A percentile compares a stretch with the other conserved stretches of the same genome.
These are phyloP conservation scores for Melangyna quadrimaculata DNA, from an alignment of 2,888 invertebrate species.

Conservation along the genomic window DNA sequence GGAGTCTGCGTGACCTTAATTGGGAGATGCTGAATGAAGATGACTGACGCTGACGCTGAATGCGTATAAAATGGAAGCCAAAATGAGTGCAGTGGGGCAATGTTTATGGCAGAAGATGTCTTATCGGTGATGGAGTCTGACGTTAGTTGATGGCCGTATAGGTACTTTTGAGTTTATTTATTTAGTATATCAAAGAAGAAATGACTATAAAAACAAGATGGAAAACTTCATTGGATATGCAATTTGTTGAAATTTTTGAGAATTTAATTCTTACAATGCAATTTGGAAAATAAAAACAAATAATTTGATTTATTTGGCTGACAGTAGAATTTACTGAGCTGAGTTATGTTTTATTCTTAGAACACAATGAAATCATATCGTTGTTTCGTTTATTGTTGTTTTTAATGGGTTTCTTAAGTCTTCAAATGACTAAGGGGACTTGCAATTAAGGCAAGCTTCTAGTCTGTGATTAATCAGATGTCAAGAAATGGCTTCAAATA, in stretches of 20 bases:
- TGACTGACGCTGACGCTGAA: constrained; percentile 30
- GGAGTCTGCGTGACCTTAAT: constrained; percentile 55
- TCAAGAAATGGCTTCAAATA: too few relatives aligned
- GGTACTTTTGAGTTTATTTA: constrained; percentile 22
- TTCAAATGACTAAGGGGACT: too few relatives aligned
- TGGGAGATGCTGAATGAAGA: constrained; percentile 33
- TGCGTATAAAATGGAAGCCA: constrained; percentile 58
- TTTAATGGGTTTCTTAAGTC: too few relatives aligned
- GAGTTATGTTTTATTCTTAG: too few relatives aligned
- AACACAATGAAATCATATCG: too few relatives aligned
- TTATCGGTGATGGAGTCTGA: constrained; percentile 4
- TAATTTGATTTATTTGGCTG: too few relatives aligned
- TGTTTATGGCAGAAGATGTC: constrained; percentile 74
- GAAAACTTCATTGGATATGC: background rate
- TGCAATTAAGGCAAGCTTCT: too few relatives aligned
- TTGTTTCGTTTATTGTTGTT: too few relatives aligned
- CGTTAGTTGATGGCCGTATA: constrained; percentile 21
- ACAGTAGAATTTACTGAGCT: too few relatives aligned
- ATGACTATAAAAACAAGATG: background rate
- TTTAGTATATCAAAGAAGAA: background rate
- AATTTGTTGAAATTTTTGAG: background rate
- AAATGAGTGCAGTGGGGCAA: constrained; percentile 80
- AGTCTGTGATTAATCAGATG: too few relatives aligned
- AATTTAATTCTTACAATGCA: background rate
- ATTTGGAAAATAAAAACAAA: too few relatives aligned